Base-by-base conservation (phyloP, 2,888 invertebrate species). In the Parnassius mnemosyne region DNA sequence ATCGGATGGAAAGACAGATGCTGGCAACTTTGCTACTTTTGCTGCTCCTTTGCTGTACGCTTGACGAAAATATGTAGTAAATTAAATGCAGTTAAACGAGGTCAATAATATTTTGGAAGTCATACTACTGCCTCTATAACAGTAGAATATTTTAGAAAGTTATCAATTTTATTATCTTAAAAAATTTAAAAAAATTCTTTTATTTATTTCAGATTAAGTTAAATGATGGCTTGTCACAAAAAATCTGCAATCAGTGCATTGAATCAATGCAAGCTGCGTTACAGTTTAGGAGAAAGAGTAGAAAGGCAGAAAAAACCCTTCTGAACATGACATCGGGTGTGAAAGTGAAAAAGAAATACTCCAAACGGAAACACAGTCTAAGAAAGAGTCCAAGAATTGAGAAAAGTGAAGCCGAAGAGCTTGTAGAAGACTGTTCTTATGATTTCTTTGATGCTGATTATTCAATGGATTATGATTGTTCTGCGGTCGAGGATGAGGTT, bases 221-320 rank as follows among this genome's bases (percentile, higher is more conserved):
- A 53, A 75, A 87, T 12, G 88, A 88, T 64, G 84, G 87, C 0
- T 64, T 88, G 0, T 84, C 88, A 1, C 87, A 88, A 66, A 81
- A 80, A 64, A 87, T 88, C n/a, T 88, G 88, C 60, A 60, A 71
- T 0, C 67, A 69, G 9, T 88, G 88, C 51, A 60, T 80, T 44
- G 74, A 81, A 10, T 68, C 69, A 0, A 70, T 86, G 65, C 78
- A 81, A 49, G 60, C 66, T 0, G 79, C 79, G 0, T 59, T 88
- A 9, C 78, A 81, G 53, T 87, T 88, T 61, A 72, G 88, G 43
- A 71, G 75, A 12, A 82, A 70, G 0, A 79, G 86, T 54, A 74
- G 72, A 11, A 84, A 79, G 61, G 75, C 86, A 0, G 78, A 87
- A 53, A 84, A 80, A 49, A 65, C 77, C 0, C 63, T 87, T 0